Conservation (phyloP, 2,888 invertebrate species). For the Trimorus sp. region DNA sequence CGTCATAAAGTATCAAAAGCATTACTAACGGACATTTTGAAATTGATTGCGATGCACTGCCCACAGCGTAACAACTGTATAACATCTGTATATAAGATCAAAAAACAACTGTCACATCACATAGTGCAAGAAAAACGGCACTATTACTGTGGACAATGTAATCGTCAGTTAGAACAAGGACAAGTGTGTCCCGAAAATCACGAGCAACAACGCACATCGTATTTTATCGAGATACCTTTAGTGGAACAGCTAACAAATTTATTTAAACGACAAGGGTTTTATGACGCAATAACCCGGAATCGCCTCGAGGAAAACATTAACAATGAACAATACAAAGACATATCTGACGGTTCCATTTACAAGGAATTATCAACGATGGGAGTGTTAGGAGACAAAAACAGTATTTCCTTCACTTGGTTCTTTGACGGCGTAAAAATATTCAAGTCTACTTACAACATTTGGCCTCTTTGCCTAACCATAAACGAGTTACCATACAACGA, state of each 20-base stretch:
- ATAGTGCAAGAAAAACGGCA: constrained; percentile 7
- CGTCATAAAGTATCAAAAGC: neutral
- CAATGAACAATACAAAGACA: constrained; percentile 29
- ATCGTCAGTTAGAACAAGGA: constrained; percentile 11
- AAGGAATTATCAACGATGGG: constrained; percentile 36
- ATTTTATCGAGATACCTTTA: constrained; percentile 47
- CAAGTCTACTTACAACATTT: constrained; percentile 36
- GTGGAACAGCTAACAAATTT: constrained; percentile 28
- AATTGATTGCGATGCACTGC: too few species aligned
- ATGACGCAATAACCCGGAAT: constrained; percentile 51
- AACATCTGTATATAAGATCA: constrained; percentile 36
- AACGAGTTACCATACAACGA: constrained; percentile 64
- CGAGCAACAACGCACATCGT: constrained; percentile 13
- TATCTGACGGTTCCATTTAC: constrained; percentile 47
- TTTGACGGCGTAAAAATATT: constrained; percentile 64
- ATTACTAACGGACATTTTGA: too few species aligned
- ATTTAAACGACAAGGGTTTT: constrained; percentile 34
- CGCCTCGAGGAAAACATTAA: constrained; percentile 46
- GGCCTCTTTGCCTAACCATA: constrained; percentile 65
- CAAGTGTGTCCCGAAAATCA: constrained; percentile 7
- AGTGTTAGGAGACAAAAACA: constrained; percentile 18
- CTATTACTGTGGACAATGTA: constrained; percentile 34
- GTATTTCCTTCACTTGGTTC: constrained; percentile 55
- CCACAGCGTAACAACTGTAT: too few species aligned
- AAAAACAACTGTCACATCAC: constrained; percentile 31